Conservation (phyloP, 2,797 vertebrate species). For the Myioborus melanocephalus region DNA sequence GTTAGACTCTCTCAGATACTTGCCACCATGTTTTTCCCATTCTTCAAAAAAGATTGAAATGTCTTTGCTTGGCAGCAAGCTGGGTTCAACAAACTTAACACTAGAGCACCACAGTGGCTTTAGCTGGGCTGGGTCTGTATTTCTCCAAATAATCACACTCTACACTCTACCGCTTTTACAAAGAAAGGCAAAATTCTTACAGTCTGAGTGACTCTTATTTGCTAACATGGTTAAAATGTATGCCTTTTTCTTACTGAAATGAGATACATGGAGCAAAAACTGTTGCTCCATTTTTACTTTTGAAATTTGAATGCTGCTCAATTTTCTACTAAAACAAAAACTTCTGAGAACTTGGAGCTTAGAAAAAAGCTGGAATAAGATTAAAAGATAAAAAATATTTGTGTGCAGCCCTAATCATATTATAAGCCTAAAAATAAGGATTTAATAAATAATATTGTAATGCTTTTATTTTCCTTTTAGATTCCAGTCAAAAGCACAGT, state of each 20-base stretch:
- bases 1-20: not conserved
- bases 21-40: not conserved
- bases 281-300: not conserved
- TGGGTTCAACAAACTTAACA: not conserved
- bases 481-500: not conserved
- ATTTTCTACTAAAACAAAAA: not conserved
- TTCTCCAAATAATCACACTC: not conserved
- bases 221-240: not conserved
- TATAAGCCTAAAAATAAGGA: not conserved
- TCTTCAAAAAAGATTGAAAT: not conserved
- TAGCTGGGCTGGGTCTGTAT: not conserved
- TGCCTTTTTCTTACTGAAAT: not conserved
- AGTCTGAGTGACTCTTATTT: not conserved
- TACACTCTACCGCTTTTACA: not conserved
- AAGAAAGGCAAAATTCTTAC: not conserved
- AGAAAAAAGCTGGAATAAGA: not conserved
- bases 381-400: not conserved
- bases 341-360: not conserved
- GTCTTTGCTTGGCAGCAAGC: not conserved
- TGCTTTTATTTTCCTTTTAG: not conserved
- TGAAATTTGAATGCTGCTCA: not conserved
- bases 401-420: not conserved
- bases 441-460: not conserved
- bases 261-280: not conserved
- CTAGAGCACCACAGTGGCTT: not conserved